phyloP scores from a whole-genome alignment of 2,797 vertebrate genomes.

The Sebastes taczanowskii region DNA sequence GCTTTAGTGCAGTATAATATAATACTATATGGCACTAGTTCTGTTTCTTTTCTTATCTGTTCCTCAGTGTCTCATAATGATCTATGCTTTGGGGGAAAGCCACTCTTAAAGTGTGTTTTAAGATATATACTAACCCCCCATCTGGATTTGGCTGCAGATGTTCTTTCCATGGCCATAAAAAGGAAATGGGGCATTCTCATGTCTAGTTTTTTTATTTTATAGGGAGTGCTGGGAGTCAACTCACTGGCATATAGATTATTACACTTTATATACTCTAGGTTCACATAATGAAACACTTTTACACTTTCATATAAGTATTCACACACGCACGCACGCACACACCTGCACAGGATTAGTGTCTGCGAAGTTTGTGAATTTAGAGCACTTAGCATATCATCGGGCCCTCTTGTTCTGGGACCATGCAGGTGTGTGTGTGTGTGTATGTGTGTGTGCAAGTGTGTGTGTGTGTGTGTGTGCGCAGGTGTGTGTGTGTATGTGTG shows the following conservation, averaged over 20 bases:
- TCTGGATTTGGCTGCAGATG: slow-evolving; percentile 46
- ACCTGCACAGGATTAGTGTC: slow-evolving; percentile 41
- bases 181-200: slow-evolving; percentile 33
- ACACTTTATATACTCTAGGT: slow-evolving; percentile 51
- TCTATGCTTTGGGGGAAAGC: slow-evolving; percentile 12
- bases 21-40: background rate
- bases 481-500: slow-evolving; percentile 18
- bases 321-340: slow-evolving; percentile 26
- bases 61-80: slow-evolving; percentile 29
- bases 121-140: slow-evolving; percentile 35
- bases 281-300: slow-evolving; percentile 63
- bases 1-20: slow-evolving; percentile 8
- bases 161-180: slow-evolving; percentile 56
- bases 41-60: slow-evolving; percentile 33
- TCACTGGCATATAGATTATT: slow-evolving; percentile 53
- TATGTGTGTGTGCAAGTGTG: slow-evolving; percentile 14
- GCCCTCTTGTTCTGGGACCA: slow-evolving; percentile 3
- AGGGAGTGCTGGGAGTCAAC: slow-evolving; percentile 27
- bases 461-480: slow-evolving; percentile 10
- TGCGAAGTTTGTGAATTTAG: slow-evolving; percentile 11
- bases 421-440: slow-evolving; percentile 35
- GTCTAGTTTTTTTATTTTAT: slow-evolving; percentile 47
- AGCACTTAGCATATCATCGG: slow-evolving; percentile 12
- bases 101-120: slow-evolving; percentile 21
- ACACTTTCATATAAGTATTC: slow-evolving; percentile 1